phyloP scores from a whole-genome alignment of 2,888 invertebrate species.

The Ormyrus pomaceus region DNA sequence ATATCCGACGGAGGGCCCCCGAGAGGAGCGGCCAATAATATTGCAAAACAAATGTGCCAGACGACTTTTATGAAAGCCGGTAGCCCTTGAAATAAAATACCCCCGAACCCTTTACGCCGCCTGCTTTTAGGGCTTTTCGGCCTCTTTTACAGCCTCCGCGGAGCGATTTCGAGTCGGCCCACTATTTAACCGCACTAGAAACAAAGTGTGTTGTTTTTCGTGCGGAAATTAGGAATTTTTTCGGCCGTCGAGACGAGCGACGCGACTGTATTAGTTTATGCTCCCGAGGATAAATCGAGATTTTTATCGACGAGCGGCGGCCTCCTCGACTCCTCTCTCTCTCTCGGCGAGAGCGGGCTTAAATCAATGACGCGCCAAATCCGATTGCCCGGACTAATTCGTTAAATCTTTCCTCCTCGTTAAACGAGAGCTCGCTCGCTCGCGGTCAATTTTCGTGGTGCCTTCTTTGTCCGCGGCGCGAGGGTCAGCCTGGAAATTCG shows the following conservation, averaged over 20 bases:
- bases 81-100: slow-evolving; percentile 67
- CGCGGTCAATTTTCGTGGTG: slow-evolving; percentile 22
- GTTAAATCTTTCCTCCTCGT: slow-evolving; percentile 42
- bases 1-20: slow-evolving; percentile 58
- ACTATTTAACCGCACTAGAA: too few relatives aligned
- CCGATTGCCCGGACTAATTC: slow-evolving; percentile 28
- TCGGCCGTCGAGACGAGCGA: too few relatives aligned
- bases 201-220: too few relatives aligned
- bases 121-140: background rate
- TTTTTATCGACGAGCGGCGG: too few relatives aligned
- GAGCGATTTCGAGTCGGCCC: too few relatives aligned
- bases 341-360: slow-evolving; percentile 10
- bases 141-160: background rate
- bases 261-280: too few relatives aligned
- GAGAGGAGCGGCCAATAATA: slow-evolving; percentile 69
- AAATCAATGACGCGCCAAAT: slow-evolving; percentile 8
- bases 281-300: too few relatives aligned
- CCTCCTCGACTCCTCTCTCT: background rate
- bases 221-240: too few relatives aligned
- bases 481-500: slow-evolving; percentile 51
- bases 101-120: slow-evolving; percentile 64
- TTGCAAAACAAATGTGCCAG: slow-evolving; percentile 74
- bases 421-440: slow-evolving; percentile 7
- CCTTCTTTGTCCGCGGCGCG: slow-evolving; percentile 17
- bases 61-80: slow-evolving; percentile 74